Evolutionary conservation across 2,797 vertebrate genomes (phyloP).

Genomic region (Molothrus aeneus): DNA sequence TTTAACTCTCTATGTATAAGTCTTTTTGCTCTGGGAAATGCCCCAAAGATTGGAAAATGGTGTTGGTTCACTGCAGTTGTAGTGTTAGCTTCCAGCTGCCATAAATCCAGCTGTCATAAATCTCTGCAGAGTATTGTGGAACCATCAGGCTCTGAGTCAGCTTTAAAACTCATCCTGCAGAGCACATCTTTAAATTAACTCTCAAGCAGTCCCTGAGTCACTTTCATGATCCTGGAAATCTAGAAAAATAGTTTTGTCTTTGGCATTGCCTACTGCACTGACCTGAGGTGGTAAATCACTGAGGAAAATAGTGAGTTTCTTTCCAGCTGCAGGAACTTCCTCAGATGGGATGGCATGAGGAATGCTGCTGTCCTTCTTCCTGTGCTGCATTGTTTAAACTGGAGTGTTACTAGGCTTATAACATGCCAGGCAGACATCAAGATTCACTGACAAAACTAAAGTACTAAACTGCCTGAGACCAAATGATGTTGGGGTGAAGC

Average conservation of each 20-base stretch:
- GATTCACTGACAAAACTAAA: neutral
- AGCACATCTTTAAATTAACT: neutral
- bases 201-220: neutral
- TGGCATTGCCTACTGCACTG: neutral
- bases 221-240: neutral
- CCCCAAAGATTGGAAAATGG: neutral
- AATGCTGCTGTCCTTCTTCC: neutral
- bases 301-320: neutral
- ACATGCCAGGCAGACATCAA: neutral
- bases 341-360: neutral
- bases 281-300: neutral
- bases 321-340: neutral
- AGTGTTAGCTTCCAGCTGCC: neutral
- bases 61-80: neutral
- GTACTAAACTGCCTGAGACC: neutral
- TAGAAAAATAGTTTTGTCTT: neutral
- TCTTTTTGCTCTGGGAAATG: neutral
- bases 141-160: neutral
- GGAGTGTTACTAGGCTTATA: neutral
- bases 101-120: slow-evolving; percentile 22
- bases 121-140: neutral
- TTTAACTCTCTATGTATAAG: neutral
- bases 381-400: neutral
- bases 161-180: neutral
- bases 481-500: neutral